Conservation (phyloP, 2,888 invertebrate genomes). For the Rhingia campestris region DNA sequence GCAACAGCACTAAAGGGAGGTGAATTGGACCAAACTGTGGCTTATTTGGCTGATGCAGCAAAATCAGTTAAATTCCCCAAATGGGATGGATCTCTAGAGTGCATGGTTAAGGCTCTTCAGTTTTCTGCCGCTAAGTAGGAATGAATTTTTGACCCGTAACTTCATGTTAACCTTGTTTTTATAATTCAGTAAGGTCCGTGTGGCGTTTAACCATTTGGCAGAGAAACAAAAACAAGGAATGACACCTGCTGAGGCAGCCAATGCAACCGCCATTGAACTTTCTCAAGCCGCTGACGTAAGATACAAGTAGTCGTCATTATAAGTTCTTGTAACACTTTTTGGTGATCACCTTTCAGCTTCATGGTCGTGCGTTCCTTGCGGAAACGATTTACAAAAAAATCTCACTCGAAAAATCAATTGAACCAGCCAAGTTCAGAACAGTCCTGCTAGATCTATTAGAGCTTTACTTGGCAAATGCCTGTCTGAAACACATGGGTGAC, state of each 20-base stretch:
- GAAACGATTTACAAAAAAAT: conserved; percentile 87
- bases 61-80: not conserved
- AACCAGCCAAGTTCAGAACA: conserved; percentile 85
- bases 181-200: conserved; percentile 89
- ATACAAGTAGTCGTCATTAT: not conserved
- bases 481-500: conserved; percentile 89
- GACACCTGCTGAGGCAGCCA: conserved; percentile 91
- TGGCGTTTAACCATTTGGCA: conserved; percentile 91
- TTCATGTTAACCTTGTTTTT: conserved; percentile 84
- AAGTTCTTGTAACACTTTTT: too few relatives aligned
- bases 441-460: conserved; percentile 89
- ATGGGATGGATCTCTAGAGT: not conserved
- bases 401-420: conserved; percentile 80
- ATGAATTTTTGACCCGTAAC: conserved; percentile 85
- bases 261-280: conserved; percentile 91
- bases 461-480: conserved; percentile 90
- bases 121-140: conserved; percentile 85
- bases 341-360: conserved; percentile 85
- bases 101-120: conserved; percentile 82
- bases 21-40: conserved; percentile 86
- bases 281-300: conserved; percentile 90
- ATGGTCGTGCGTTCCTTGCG: conserved; percentile 92
- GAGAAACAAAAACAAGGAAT: conserved; percentile 86
- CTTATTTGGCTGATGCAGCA: conserved; percentile 84
- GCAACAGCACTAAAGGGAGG: conserved; percentile 85